These are phyloP conservation scores for Muschampia plurimacula DNA, from an alignment of 2,888 invertebrate genomes.

Conservation along the genomic window DNA sequence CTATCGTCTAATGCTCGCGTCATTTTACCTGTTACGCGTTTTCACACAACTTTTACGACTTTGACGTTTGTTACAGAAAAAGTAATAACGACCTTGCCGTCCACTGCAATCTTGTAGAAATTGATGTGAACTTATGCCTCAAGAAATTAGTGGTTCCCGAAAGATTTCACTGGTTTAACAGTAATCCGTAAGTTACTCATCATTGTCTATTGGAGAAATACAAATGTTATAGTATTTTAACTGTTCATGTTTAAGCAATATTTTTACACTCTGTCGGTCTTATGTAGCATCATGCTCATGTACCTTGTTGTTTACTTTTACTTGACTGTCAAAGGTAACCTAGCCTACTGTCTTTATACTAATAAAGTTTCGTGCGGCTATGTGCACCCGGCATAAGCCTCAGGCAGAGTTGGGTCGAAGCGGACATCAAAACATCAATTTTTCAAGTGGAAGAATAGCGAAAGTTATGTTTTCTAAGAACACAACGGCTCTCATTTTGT, in stretches of 20 bases:
- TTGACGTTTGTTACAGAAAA: constrained; percentile 17
- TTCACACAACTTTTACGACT: constrained; percentile 21
- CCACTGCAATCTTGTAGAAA: constrained; percentile 31
- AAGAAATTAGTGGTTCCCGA: constrained; percentile 7
- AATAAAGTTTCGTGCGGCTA: background rate
- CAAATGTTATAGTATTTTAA: too few relatives aligned
- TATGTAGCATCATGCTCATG: too few relatives aligned
- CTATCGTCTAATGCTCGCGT: background rate
- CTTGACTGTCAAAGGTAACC: too few relatives aligned
- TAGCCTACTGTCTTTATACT: background rate
- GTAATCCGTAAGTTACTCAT: too few relatives aligned
- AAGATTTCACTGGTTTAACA: background rate
- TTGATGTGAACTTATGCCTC: constrained; percentile 16
- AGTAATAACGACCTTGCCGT: constrained; percentile 30
- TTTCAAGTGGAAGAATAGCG: constrained; percentile 52
- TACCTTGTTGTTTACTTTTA: too few relatives aligned
- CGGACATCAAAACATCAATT: constrained; percentile 48
- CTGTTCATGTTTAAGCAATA: too few relatives aligned
- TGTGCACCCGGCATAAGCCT: constrained; percentile 28
- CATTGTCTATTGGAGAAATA: background rate
- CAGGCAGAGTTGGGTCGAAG: constrained; percentile 11
- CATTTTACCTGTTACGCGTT: constrained; percentile 15
- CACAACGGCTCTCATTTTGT: constrained; percentile 40
- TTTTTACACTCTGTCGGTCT: too few relatives aligned
- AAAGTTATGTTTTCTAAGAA: constrained; percentile 42